Evolutionary conservation across 2,797 vertebrate genomes (phyloP), one percentile per base, ranked within the genome.

Genomic region (Capromys pilorides): DNA sequence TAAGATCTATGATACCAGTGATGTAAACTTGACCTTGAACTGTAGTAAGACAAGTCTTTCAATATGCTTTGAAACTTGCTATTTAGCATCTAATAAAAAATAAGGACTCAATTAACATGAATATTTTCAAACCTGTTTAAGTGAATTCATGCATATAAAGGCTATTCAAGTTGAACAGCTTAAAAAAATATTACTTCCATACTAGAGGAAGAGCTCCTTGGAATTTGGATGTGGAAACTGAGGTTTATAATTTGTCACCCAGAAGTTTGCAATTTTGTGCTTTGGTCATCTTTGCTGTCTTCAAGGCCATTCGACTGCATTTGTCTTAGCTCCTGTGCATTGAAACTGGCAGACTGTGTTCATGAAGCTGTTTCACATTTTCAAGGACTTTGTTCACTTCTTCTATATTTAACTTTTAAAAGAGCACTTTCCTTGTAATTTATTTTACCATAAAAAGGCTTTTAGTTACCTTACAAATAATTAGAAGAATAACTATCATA

Each of bases 11-110:
- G 78, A 31, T 54, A n/a, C 41, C 2, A 71, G 69, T 85, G 81
- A 69, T 88, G 31, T 28, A 66, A 11, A 19, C 2, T 66, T 31
- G 81, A 75, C 45, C 69, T 59, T 51, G 33, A 66, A 92, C 69
- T 84, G 19, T 80, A 89, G 67, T 11, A 6, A 82, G 26, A 41
- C 4, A 86, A 88, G 9, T 28, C 87, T 86, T 93, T 80, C 61
- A 13, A 85, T 51, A 66, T 64, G 33, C 36, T 86, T 93, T 73
- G 28, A 93, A 96, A 4, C 39, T 86, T 93, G 45, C 10, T 24
- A 69, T 69, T 85, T 96, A 54, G 13, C 36, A n/a, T 67, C 36
- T 67, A 24, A 12, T 39, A 87, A 71, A 33, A 86, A 81, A 78
- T 49, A 22, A 91, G 59, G 83, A 85, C 75, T 22, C 18, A 75